These are phyloP conservation scores for Caenorhabditis inopinata DNA, from an alignment of 1,140 invertebrate species.

Conservation along the genomic window DNA sequence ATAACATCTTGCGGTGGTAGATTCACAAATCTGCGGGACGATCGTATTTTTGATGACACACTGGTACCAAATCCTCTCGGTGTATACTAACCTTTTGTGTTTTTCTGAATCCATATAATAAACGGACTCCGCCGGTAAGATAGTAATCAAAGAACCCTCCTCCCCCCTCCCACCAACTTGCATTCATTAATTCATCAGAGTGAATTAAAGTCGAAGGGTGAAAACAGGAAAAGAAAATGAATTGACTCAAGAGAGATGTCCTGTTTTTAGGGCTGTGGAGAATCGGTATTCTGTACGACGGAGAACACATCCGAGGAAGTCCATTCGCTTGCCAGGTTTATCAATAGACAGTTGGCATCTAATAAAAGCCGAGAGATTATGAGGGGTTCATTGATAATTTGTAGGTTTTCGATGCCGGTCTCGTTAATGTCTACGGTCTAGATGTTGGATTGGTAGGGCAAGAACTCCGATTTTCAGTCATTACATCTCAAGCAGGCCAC, in stretches of 20 bases:
- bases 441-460: conserved; percentile 78
- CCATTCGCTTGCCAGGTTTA: conserved; percentile 84
- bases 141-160: conserved; percentile 34
- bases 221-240: background rate
- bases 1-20: conserved; percentile 14
- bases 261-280: conserved; percentile 77
- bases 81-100: background rate
- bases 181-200: background rate
- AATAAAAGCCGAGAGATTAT: background rate
- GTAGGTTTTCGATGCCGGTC: conserved; percentile 85
- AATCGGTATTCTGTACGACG: conserved; percentile 90
- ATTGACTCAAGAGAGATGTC: background rate
- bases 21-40: conserved; percentile 1
- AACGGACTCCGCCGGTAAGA: background rate
- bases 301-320: conserved; percentile 89
- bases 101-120: background rate
- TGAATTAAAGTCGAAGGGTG: background rate
- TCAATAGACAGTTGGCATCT: background rate
- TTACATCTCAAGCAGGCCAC: conserved; percentile 78
- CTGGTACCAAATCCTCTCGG: background rate
- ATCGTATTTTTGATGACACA: conserved; percentile 24
- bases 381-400: background rate
- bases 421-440: conserved; percentile 74
- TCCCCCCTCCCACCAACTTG: no score
- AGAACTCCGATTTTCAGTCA: conserved; percentile 80